A percentile compares a stretch with the other conserved stretches of the same genome.
phyloP scores from a whole-genome alignment of 2,113 vertebrate species.

The Pristiophorus japonicus region DNA sequence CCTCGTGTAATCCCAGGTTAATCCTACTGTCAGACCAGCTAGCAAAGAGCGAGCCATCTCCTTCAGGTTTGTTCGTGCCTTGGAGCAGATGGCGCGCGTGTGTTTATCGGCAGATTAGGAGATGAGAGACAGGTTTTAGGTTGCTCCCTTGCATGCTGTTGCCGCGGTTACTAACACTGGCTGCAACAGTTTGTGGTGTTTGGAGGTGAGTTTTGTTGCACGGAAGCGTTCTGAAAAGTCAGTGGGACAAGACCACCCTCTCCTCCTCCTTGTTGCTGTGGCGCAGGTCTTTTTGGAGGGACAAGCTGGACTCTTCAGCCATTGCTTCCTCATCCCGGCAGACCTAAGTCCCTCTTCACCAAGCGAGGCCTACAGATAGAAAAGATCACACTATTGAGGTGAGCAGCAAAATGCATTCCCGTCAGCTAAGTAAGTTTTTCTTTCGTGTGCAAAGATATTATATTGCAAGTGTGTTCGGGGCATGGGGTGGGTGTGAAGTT shows the following conservation, averaged over 20 bases:
- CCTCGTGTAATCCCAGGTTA: not conserved
- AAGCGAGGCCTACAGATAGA: not conserved
- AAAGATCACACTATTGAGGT: not conserved
- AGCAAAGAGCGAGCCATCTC: not conserved
- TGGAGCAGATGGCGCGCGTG: not conserved
- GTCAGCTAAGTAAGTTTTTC: not conserved
- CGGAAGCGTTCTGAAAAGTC: not conserved
- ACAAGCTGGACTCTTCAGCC: not conserved
- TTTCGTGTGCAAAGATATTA: not conserved
- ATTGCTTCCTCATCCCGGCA: not conserved
- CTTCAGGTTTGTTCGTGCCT: not conserved
- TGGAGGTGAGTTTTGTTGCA: not conserved
- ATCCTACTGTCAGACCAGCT: not conserved
- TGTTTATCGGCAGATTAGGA: not conserved
- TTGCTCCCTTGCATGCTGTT: not conserved
- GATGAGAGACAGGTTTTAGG: not conserved
- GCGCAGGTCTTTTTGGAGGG: not conserved
- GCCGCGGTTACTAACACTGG: not conserved
- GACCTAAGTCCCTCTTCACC: not conserved
- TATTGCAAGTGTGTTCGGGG: not conserved
- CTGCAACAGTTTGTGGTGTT: not conserved
- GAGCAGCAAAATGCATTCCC: conserved; percentile 16
- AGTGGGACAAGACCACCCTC: not conserved
- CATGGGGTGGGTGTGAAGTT: no score
- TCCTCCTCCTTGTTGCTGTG: no score